Conservation (phyloP, 2,888 invertebrate species). For the Chrysolina haemoptera region DNA sequence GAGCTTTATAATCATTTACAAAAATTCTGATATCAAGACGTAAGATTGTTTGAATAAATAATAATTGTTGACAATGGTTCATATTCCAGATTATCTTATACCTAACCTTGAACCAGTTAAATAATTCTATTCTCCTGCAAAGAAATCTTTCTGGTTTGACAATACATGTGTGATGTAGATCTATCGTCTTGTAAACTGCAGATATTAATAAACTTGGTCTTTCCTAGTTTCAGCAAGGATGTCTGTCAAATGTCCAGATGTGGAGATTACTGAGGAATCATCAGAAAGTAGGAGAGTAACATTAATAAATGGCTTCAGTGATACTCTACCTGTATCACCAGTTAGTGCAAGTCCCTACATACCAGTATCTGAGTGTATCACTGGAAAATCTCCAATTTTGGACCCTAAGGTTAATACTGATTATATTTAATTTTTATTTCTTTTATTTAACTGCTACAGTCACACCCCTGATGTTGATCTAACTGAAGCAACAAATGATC, state of each 20-base stretch:
- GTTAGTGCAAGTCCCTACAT: conserved; percentile 89
- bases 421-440: not conserved
- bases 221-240: conserved; percentile 44
- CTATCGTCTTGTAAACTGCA: not conserved
- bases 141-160: no score
- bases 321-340: conserved; percentile 77
- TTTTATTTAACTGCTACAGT: no score
- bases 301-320: conserved; percentile 60
- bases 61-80: not conserved
- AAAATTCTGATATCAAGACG: no score
- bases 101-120: no score
- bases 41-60: not conserved
- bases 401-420: conserved; percentile 57
- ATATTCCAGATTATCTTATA: no score
- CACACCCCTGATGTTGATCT: no score
- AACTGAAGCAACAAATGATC: no score
- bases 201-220: conserved; percentile 1
- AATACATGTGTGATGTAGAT: no score
- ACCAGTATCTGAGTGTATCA: conserved; percentile 93
- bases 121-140: no score
- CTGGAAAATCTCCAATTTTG: conserved; percentile 75
- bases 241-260: conserved; percentile 49
- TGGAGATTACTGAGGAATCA: conserved; percentile 56
- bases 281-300: conserved; percentile 44
- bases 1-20: no score